Evolutionary conservation across 2,113 vertebrate species (phyloP).

Genomic region (Malurus elegans): DNA sequence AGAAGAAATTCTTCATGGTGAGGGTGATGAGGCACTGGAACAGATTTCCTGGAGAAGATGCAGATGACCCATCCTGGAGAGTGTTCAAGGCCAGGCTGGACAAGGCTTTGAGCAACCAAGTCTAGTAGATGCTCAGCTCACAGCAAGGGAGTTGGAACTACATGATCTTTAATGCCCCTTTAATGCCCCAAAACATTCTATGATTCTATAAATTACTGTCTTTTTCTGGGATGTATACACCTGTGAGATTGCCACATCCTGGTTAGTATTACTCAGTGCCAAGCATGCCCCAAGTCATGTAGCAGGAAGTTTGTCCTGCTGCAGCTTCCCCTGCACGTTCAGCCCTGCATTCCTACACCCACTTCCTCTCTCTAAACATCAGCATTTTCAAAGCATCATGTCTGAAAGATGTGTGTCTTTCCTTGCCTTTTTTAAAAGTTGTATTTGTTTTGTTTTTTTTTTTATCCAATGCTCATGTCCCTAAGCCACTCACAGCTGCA

Average conservation of each 20-base stretch:
- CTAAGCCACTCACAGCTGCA: constrained; percentile 15
- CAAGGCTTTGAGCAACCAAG: background rate
- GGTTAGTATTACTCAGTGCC: background rate
- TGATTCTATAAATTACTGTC: background rate
- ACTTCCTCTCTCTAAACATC: background rate
- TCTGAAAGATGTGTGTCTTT: background rate
- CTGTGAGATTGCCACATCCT: background rate
- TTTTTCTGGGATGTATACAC: background rate
- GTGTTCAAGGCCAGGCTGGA: background rate
- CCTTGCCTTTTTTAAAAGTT: background rate
- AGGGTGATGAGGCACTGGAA: background rate
- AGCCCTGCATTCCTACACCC: background rate
- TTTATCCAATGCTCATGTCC: background rate
- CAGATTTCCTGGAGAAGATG: background rate
- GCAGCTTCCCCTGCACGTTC: background rate
- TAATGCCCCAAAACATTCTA: background rate
- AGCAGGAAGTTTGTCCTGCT: background rate
- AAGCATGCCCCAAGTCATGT: fast-evolving
- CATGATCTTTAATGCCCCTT: background rate
- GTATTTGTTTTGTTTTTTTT: background rate
- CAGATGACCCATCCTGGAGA: background rate
- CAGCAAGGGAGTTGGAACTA: background rate
- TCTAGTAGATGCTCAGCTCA: background rate
- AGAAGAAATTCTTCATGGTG: background rate
- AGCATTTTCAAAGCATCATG: background rate